These are phyloP conservation scores for Drosophila setosimentum DNA, from an alignment of 2,888 invertebrate genomes.

Conservation along the genomic window DNA sequence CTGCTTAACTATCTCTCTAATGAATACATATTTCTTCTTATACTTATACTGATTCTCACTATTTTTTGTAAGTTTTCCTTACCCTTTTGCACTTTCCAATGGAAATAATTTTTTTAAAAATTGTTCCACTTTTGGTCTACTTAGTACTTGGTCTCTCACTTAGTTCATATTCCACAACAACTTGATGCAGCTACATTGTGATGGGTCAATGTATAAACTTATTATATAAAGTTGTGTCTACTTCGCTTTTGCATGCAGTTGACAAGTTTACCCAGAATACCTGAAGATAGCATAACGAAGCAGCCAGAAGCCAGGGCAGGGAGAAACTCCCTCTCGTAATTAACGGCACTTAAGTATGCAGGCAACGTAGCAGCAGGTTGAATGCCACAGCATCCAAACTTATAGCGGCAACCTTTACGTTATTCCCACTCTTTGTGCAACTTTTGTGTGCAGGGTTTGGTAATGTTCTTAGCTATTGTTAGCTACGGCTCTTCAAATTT, in stretches of 20 bases:
- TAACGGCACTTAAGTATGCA: conserved; percentile 42
- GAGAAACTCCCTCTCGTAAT: conserved; percentile 16
- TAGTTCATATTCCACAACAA: neutral
- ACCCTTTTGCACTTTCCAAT: neutral
- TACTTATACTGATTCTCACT: neutral
- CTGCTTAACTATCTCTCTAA: neutral
- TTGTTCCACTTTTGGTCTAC: neutral
- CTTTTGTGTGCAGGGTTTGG: conserved; percentile 3
- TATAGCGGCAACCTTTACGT: neutral
- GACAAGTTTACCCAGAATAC: conserved; percentile 5
- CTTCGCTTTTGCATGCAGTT: neutral
- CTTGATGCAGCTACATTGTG: neutral
- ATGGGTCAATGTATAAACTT: neutral
- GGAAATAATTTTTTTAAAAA: too few species aligned
- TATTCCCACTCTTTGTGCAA: conserved; percentile 2
- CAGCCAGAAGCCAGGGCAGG: neutral
- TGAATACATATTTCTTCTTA: neutral
- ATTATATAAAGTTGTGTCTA: neutral
- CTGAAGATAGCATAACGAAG: conserved; percentile 1
- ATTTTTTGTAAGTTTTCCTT: neutral
- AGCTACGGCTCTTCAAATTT: neutral
- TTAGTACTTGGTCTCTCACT: neutral
- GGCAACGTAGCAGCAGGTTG: conserved; percentile 20
- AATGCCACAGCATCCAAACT: conserved; percentile 22
- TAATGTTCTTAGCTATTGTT: conserved; percentile 6